Percentiles rank a stretch among this genome's conserved stretches.
Conservation (phyloP, 2,888 invertebrate genomes). For the Sylvicola cinctus region DNA sequence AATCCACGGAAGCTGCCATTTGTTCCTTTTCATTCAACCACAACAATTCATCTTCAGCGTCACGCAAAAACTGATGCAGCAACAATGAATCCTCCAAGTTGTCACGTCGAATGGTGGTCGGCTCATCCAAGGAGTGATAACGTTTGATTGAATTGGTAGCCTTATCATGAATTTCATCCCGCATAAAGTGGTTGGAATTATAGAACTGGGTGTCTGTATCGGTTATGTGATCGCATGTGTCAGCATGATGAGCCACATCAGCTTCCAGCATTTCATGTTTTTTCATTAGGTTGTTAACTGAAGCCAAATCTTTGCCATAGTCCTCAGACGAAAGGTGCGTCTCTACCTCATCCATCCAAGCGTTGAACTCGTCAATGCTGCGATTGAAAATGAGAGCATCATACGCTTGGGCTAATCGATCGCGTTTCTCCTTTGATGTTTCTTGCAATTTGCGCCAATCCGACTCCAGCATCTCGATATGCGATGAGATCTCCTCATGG, state of each 20-base stretch:
- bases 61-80: slow-evolving; percentile 74
- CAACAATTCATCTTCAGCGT: slow-evolving; percentile 78
- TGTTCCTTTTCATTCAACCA: slow-evolving; percentile 72
- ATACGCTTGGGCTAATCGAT: slow-evolving; percentile 73
- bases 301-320: slow-evolving; percentile 67
- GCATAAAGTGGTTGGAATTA: slow-evolving; percentile 70
- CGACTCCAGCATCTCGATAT: slow-evolving; percentile 63
- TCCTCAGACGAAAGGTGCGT: slow-evolving; percentile 35
- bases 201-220: slow-evolving; percentile 62
- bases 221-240: slow-evolving; percentile 58
- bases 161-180: slow-evolving; percentile 59
- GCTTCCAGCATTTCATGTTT: slow-evolving; percentile 67
- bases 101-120: slow-evolving; percentile 75
- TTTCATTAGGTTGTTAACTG: slow-evolving; percentile 64
- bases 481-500: slow-evolving; percentile 58
- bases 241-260: slow-evolving; percentile 64
- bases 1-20: slow-evolving; percentile 45
- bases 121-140: slow-evolving; percentile 67
- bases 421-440: slow-evolving; percentile 62
- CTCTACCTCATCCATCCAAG: slow-evolving; percentile 82
- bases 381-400: slow-evolving; percentile 75
- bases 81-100: slow-evolving; percentile 78
- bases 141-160: slow-evolving; percentile 44
- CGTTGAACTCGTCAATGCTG: slow-evolving; percentile 77
- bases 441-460: slow-evolving; percentile 75